These are phyloP conservation scores for Eufriesea mexicana DNA, from an alignment of 1,140 invertebrate species.

Conservation along the genomic window DNA sequence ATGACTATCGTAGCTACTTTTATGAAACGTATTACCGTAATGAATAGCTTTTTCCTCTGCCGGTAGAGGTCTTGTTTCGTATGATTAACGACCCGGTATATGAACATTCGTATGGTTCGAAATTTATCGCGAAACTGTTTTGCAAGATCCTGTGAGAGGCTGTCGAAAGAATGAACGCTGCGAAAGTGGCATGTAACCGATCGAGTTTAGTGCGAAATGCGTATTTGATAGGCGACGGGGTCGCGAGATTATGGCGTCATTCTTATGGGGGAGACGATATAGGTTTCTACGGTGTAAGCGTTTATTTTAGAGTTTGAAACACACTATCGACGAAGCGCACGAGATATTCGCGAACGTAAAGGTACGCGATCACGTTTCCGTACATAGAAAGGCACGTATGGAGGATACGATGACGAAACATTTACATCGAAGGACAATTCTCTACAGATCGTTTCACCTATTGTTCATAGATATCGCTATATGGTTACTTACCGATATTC, in stretches of 20 bases:
- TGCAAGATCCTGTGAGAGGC: conserved; percentile 9
- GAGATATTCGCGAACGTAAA: neutral
- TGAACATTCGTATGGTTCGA: neutral
- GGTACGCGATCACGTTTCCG: conserved; percentile 40
- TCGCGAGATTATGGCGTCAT: conserved; percentile 23
- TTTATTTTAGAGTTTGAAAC: conserved; percentile 47
- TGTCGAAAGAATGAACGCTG: neutral
- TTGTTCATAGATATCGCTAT: conserved; percentile 25
- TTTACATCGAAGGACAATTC: conserved; percentile 38
- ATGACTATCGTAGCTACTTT: neutral
- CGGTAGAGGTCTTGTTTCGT: conserved; percentile 4
- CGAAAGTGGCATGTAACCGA: conserved; percentile 8
- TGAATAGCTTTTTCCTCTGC: neutral
- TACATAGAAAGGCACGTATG: conserved; percentile 47
- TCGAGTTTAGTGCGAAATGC: conserved; percentile 9
- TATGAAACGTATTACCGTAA: conserved; percentile 26
- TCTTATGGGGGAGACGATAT: conserved; percentile 12
- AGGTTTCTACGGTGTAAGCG: conserved; percentile 29
- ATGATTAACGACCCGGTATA: conserved; percentile 27
- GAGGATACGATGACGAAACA: conserved; percentile 43
- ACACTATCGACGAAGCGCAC: conserved; percentile 8
- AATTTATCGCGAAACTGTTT: conserved; percentile 17
- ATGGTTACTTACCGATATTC: neutral
- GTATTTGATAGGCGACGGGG: conserved; percentile 8
- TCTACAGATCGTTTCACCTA: conserved; percentile 42